A percentile compares a stretch with the other conserved stretches of the same genome.
phyloP scores from a whole-genome alignment of 2,888 invertebrate genomes.

The Andricus curvator region DNA sequence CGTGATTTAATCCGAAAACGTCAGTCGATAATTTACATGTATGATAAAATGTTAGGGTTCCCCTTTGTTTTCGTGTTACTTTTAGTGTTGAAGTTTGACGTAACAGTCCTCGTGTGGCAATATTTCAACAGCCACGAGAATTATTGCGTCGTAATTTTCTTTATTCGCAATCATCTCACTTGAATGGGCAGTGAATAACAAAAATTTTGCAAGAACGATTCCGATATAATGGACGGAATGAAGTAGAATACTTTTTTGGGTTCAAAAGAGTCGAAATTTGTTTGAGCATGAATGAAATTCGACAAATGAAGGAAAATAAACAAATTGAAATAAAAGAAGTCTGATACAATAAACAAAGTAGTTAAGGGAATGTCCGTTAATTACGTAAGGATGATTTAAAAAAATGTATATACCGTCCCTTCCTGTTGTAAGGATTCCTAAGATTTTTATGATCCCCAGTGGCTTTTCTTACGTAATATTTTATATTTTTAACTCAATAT shows the following conservation, averaged over 20 bases:
- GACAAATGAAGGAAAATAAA: not conserved
- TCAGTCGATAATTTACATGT: slow-evolving; percentile 8
- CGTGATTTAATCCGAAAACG: slow-evolving; percentile 18
- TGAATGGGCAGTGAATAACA: slow-evolving; percentile 8
- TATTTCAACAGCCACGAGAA: not conserved
- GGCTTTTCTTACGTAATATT: too few relatives aligned
- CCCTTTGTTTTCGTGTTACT: slow-evolving; percentile 13
- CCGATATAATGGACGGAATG: not conserved
- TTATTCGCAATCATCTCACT: slow-evolving; percentile 11
- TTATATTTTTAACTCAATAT: too few relatives aligned
- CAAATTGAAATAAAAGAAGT: not conserved
- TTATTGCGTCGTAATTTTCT: slow-evolving; percentile 10
- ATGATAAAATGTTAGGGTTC: slow-evolving; percentile 3
- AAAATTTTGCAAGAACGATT: not conserved
- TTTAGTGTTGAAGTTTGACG: slow-evolving; percentile 5
- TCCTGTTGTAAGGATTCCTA: too few relatives aligned
- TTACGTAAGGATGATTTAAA: too few relatives aligned
- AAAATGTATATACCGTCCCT: too few relatives aligned
- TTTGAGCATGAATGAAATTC: not conserved
- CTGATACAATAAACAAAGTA: too few relatives aligned
- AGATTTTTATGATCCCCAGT: too few relatives aligned
- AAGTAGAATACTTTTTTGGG: not conserved
- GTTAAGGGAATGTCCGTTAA: too few relatives aligned
- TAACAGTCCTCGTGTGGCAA: not conserved
- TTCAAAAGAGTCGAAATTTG: not conserved